A percentile compares a stretch with the other conserved stretches of the same genome.
phyloP scores from a whole-genome alignment of 2,113 vertebrate genomes.

The Barnardius zonarius region DNA sequence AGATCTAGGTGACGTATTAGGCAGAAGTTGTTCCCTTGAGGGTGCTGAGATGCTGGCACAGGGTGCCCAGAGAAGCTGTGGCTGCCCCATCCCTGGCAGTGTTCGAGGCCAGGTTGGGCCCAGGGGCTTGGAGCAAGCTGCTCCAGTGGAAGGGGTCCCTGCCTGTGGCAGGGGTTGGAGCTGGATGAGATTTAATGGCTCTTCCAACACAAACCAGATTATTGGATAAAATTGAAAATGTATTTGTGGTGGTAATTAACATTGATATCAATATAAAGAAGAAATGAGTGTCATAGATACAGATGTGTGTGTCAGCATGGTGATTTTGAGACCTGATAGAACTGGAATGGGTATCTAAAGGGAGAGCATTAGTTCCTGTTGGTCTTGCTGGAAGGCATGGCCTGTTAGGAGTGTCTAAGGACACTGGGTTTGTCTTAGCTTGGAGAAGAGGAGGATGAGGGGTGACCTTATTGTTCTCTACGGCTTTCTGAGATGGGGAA shows the following conservation, averaged over 20 bases:
- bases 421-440: neutral
- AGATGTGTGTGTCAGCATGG: neutral
- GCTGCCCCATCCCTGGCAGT: neutral
- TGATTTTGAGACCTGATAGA: neutral
- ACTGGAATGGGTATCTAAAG: neutral
- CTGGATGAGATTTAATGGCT: neutral
- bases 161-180: neutral
- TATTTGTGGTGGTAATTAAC: neutral
- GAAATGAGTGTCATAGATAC: neutral
- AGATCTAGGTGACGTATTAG: neutral
- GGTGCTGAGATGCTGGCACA: neutral
- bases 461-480: neutral
- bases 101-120: neutral
- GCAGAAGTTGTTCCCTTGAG: neutral
- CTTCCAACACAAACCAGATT: neutral
- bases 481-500: neutral
- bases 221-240: neutral
- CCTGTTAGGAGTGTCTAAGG: too few species aligned
- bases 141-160: neutral
- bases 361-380: neutral
- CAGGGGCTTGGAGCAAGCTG: neutral
- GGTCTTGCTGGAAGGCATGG: neutral
- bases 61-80: neutral
- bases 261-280: neutral
- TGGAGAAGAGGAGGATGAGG: neutral